Evolutionary conservation across 2,113 vertebrate species (phyloP).

Genomic region (Hemiscyllium ocellatum): DNA sequence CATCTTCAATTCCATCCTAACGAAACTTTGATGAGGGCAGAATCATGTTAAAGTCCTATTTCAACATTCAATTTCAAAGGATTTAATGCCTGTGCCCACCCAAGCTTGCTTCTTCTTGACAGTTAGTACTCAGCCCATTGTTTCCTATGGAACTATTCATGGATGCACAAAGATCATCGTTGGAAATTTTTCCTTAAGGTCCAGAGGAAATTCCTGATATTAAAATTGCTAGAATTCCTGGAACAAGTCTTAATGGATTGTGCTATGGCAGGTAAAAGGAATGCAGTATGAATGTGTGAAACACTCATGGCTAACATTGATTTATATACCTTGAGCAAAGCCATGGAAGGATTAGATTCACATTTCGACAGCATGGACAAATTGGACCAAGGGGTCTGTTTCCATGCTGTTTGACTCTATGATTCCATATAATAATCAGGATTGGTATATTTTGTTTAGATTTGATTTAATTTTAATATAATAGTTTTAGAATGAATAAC

Average conservation of each 20-base stretch:
- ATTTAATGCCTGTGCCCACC: too few relatives aligned
- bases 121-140: not conserved
- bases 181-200: not conserved
- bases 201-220: not conserved
- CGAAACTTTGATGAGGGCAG: too few relatives aligned
- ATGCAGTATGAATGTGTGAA: not conserved
- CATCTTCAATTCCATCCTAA: too few relatives aligned
- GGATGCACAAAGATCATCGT: not conserved
- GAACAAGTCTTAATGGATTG: not conserved
- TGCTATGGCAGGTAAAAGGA: not conserved
- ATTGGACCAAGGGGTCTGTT: too few relatives aligned
- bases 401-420: too few relatives aligned
- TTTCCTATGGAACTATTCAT: not conserved
- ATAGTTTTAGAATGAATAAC: slow-evolving; percentile 12
- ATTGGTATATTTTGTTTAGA: not conserved
- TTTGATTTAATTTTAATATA: not conserved
- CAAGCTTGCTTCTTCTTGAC: too few relatives aligned
- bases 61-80: too few relatives aligned
- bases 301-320: not conserved
- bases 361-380: too few relatives aligned
- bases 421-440: not conserved
- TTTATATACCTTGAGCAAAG: not conserved
- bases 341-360: too few relatives aligned
- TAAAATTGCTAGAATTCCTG: not conserved
- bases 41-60: too few relatives aligned